phyloP scores from a whole-genome alignment of 2,113 vertebrate genomes.

The Rhipidura dahli region DNA sequence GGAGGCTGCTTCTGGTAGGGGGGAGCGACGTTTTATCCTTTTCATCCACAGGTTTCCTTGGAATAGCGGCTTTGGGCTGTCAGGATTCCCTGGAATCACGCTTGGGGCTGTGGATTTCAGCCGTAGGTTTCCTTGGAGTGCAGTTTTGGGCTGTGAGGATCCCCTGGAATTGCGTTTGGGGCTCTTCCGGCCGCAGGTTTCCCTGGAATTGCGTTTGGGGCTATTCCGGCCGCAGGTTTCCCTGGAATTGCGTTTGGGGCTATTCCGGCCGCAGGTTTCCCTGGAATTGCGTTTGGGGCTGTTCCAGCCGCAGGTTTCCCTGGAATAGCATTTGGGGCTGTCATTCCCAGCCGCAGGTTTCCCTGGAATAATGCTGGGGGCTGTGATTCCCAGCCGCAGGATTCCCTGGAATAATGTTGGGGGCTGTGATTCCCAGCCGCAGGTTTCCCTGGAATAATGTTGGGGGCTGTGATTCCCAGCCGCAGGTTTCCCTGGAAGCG shows the following conservation, averaged over 20 bases:
- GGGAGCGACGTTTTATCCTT: fast-evolving
- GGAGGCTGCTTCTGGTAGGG: fast-evolving
- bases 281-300: background rate
- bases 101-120: too few relatives aligned
- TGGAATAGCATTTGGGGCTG: background rate
- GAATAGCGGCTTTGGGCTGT: background rate
- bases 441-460: background rate
- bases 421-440: too few relatives aligned
- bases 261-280: background rate
- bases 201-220: background rate
- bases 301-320: background rate
- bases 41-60: fast-evolving
- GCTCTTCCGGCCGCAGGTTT: background rate
- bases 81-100: background rate
- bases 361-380: too few relatives aligned
- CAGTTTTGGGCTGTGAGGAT: background rate
- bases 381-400: too few relatives aligned
- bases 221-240: too few relatives aligned
- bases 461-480: background rate
- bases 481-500: background rate
- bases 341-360: background rate
- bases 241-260: background rate
- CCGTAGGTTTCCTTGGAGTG: background rate
- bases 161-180: fast-evolving
- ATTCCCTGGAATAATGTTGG: background rate